phyloP scores from a whole-genome alignment of 2,113 vertebrate species.

The Acrocephalus kingi region DNA sequence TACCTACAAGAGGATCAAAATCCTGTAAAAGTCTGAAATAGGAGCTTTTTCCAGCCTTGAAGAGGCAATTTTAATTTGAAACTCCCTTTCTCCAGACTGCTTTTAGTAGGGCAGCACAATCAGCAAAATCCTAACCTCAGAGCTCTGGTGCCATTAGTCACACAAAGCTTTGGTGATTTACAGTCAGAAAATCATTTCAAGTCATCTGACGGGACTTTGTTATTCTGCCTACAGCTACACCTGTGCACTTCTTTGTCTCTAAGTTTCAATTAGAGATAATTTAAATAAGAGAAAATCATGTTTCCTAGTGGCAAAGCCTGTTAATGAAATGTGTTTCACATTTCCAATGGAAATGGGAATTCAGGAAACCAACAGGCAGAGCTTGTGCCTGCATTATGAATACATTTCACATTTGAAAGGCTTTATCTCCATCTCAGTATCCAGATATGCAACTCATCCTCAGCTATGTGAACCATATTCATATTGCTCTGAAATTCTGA shows the following conservation, averaged over 20 bases:
- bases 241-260: slow-evolving; percentile 49
- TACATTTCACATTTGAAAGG: slow-evolving; percentile 14
- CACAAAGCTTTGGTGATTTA: slow-evolving; percentile 44
- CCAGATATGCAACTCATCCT: background rate
- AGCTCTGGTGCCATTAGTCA: slow-evolving; percentile 1
- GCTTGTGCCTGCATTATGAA: slow-evolving; percentile 27
- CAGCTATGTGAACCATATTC: background rate
- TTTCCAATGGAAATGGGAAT: slow-evolving; percentile 57
- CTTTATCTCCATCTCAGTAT: background rate
- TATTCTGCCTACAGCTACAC: slow-evolving; percentile 59
- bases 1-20: background rate
- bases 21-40: background rate
- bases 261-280: slow-evolving; percentile 51
- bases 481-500: background rate
- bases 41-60: background rate
- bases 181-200: slow-evolving; percentile 48
- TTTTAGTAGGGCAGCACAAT: slow-evolving; percentile 16
- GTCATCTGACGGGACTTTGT: slow-evolving; percentile 19
- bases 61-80: slow-evolving; percentile 46
- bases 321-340: slow-evolving; percentile 33
- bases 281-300: slow-evolving; percentile 57
- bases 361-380: slow-evolving; percentile 25
- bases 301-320: slow-evolving; percentile 37
- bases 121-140: slow-evolving; percentile 44
- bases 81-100: background rate